Conservation (phyloP, 2,113 vertebrate species). For the Typhlomys cinereus region DNA sequence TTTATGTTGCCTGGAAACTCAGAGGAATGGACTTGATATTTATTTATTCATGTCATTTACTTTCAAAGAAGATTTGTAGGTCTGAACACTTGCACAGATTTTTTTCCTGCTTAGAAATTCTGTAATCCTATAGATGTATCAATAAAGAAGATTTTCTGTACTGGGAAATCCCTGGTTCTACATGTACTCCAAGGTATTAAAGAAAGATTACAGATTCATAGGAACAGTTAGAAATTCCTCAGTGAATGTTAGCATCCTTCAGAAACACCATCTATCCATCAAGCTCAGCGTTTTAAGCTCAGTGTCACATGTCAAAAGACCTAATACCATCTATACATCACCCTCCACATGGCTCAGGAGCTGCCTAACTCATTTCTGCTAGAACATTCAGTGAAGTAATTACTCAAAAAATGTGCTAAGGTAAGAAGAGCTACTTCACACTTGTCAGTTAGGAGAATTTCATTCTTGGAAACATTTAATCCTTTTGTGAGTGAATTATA, state of each 20-base stretch:
- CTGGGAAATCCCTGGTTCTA: conserved; percentile 31
- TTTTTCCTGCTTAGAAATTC: conserved; percentile 32
- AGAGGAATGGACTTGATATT: not conserved
- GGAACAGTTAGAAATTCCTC: conserved; percentile 51
- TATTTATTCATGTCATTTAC: not conserved
- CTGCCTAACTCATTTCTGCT: conserved; percentile 63
- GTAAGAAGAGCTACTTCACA: conserved; percentile 53
- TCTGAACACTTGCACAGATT: not conserved
- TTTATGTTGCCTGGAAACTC: conserved; percentile 19
- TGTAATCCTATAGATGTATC: not conserved
- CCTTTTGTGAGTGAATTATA: conserved; percentile 64
- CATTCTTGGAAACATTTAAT: conserved; percentile 71
- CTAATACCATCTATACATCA: conserved; percentile 65
- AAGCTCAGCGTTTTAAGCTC: conserved; percentile 54
- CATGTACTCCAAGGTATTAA: not conserved
- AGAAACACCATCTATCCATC: conserved; percentile 51
- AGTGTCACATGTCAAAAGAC: conserved; percentile 61
- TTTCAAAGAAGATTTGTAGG: not conserved
- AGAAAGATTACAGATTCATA: conserved; percentile 30
- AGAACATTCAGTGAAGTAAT: conserved; percentile 69
- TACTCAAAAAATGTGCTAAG: conserved; percentile 67
- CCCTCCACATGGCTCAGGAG: conserved; percentile 32
- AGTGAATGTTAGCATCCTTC: conserved; percentile 23
- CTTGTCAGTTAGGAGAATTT: conserved; percentile 63
- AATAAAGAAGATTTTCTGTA: not conserved